Base-by-base conservation (phyloP, 2,888 invertebrate species). In the Trisateles emortualis region DNA sequence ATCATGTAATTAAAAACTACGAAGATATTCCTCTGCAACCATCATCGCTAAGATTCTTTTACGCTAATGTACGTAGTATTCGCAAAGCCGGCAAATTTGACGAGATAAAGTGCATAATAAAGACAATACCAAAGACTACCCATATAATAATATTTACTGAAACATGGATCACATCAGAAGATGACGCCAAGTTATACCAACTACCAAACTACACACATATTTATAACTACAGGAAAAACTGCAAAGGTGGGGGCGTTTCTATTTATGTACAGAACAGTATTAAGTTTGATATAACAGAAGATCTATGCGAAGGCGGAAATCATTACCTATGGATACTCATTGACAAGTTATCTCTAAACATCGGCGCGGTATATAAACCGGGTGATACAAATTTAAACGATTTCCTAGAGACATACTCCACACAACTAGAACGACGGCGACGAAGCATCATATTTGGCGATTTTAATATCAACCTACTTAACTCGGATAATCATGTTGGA, bases 71-170 rank as follows among this genome's bases (percentile, higher is more conserved):
- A 5, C n/a, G 30, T 4, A 66, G 66, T 35, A 56, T 63, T n/a
- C 40, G 60, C 8, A 62, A 26, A n/a, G 24, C 44, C 9, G 59
- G 52, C 6, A 61, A 65, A 19, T 48, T 58, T 10, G 61, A 62
- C 19, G 61, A 61, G 46, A 48, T 60, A 10, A 43, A 60, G 22
- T 64, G 60, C 32, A 58, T 62, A 36, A 30, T 62, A 19, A 42
- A 41, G 30, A 39, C 59, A 2, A 39, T 59, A n/a, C 29, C 46
- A 24, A 44, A n/a, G n/a, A 52, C 48, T 17, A 47, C 43, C 32
- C 59, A 62, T 39, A 4, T 65, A 8, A 16, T 62, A 9, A 33
- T 62, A 41, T 35, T 64, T 26, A 49, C 59, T 13, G 52, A 52
- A 14, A 60, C 55, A 5, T 60, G 52, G 55, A 52, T 56, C 8